Evolutionary conservation across 2,888 invertebrate genomes (phyloP).

Genomic region (Schizaphis graminum): DNA sequence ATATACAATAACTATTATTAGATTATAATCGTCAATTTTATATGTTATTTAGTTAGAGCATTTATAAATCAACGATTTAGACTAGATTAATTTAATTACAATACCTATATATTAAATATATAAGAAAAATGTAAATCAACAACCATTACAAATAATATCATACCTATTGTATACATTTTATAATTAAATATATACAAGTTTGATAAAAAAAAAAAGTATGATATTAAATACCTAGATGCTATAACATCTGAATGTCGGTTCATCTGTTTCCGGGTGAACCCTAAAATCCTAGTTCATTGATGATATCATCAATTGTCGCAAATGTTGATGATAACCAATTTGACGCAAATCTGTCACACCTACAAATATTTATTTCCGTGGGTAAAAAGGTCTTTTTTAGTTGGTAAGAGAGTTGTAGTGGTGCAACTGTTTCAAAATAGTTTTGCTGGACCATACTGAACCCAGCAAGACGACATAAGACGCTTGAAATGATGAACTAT

Average conservation of each 20-base stretch:
- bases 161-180: conserved; percentile 29
- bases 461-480: too few species aligned
- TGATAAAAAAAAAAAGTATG: neutral
- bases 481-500: too few species aligned
- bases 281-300: neutral
- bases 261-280: neutral
- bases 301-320: neutral
- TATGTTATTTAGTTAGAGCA: conserved; percentile 33
- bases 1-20: neutral
- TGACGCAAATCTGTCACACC: neutral
- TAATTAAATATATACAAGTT: conserved; percentile 27
- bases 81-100: conserved; percentile 12
- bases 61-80: conserved; percentile 28
- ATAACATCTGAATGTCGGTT: too few species aligned
- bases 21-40: conserved; percentile 35
- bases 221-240: too few species aligned
- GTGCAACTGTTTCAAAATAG: too few species aligned
- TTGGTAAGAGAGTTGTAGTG: too few species aligned
- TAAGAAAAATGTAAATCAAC: conserved; percentile 25
- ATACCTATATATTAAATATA: neutral
- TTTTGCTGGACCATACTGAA: too few species aligned
- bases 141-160: conserved; percentile 21
- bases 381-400: too few species aligned
- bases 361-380: too few species aligned
- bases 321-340: neutral